A percentile compares a stretch with the other conserved stretches of the same genome.
phyloP scores from a whole-genome alignment of 92 coral and sea anemone species.

The Epizoanthus scotinus region DNA sequence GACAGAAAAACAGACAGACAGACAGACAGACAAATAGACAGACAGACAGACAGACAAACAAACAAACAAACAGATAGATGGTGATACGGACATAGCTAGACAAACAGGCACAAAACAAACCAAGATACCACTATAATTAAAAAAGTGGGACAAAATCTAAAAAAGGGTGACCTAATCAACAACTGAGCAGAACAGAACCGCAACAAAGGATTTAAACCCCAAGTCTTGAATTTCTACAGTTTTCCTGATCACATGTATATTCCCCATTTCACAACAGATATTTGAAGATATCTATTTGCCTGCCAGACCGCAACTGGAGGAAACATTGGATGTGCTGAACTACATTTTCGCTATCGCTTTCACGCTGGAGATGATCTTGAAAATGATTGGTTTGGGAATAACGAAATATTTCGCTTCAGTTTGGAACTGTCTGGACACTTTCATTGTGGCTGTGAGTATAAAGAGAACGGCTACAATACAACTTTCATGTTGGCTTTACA shows the following conservation, averaged over 20 bases:
- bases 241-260: slow-evolving; percentile 6
- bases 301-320: slow-evolving; percentile 68
- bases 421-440: slow-evolving; percentile 90
- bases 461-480: not conserved
- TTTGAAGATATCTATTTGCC: slow-evolving; percentile 89
- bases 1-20: not conserved
- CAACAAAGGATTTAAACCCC: not conserved
- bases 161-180: too few species aligned
- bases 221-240: not conserved
- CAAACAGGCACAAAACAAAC: too few species aligned
- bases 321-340: slow-evolving; percentile 66
- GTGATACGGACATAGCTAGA: too few species aligned
- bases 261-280: slow-evolving; percentile 51
- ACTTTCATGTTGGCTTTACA: not conserved
- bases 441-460: slow-evolving; percentile 81
- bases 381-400: slow-evolving; percentile 84
- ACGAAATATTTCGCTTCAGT: slow-evolving; percentile 85
- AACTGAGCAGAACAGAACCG: not conserved
- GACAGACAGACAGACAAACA: too few species aligned
- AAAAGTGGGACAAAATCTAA: too few species aligned
- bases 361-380: slow-evolving; percentile 80
- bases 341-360: slow-evolving; percentile 83
- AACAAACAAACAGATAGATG: too few species aligned
- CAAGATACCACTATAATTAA: too few species aligned
- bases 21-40: too few species aligned